Conservation (phyloP, 2,113 vertebrate genomes). For the Halichoeres trimaculatus region DNA sequence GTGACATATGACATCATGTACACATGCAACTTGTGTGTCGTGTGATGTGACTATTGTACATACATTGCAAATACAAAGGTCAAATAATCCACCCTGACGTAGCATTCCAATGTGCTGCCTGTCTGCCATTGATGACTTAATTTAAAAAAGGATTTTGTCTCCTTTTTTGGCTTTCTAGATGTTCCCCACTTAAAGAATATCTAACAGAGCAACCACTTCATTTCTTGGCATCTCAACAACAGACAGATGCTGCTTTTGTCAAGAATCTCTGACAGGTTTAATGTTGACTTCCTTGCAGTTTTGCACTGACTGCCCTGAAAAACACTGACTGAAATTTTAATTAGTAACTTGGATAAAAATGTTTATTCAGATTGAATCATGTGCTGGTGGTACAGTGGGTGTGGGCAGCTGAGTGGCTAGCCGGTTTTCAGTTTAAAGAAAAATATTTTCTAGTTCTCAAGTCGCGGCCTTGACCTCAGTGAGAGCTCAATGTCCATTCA, state of each 20-base stretch:
- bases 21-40: too few species aligned
- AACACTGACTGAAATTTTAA: slow-evolving; percentile 7
- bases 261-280: not conserved
- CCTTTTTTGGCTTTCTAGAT: not conserved
- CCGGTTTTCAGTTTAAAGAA: slow-evolving; percentile 16
- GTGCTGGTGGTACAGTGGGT: slow-evolving; percentile 27
- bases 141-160: not conserved
- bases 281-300: not conserved
- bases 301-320: not conserved
- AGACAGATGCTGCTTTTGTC: slow-evolving; percentile 1
- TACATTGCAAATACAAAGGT: too few species aligned
- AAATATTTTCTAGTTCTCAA: slow-evolving; percentile 1
- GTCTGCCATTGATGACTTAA: not conserved
- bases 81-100: too few species aligned
- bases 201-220: not conserved
- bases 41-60: too few species aligned
- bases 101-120: not conserved
- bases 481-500: slow-evolving; percentile 8
- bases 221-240: not conserved
- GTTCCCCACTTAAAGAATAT: not conserved
- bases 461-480: slow-evolving; percentile 11
- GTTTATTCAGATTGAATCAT: slow-evolving; percentile 27
- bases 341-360: slow-evolving; percentile 15
- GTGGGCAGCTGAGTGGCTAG: slow-evolving; percentile 7
- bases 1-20: too few species aligned